Conservation (phyloP, 1,140 invertebrate genomes). For the Pogonognathellus flavescens region DNA sequence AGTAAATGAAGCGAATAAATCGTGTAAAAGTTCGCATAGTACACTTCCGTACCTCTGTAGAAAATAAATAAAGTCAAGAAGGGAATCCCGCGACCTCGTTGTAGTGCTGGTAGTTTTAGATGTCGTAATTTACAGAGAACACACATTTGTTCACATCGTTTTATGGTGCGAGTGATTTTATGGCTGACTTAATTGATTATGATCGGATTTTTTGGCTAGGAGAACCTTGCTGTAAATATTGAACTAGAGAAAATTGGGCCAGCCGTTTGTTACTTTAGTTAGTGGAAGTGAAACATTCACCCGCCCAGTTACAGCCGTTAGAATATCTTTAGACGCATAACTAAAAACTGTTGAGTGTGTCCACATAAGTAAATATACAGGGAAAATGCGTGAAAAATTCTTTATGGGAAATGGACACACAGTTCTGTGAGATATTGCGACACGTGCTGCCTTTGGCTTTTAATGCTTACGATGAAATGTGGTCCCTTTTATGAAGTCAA, state of each 20-base stretch:
- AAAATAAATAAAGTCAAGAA: constrained; percentile 27
- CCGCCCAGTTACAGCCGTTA: constrained; percentile 28
- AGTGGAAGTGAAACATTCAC: constrained; percentile 13
- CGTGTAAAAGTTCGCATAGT: too few relatives aligned
- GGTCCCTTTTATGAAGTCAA: neutral
- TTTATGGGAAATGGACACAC: neutral
- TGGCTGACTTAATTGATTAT: constrained; percentile 44
- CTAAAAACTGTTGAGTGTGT: neutral
- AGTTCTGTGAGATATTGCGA: neutral
- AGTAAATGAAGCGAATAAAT: too few relatives aligned
- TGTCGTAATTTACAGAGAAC: constrained; percentile 29
- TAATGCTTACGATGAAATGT: neutral
- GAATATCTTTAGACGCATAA: neutral
- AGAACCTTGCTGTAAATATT: constrained; percentile 40
- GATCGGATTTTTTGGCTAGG: constrained; percentile 43
- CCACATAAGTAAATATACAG: neutral
- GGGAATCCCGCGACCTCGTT: neutral
- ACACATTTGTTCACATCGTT: constrained; percentile 32
- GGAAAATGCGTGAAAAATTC: neutral
- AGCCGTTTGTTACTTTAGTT: constrained; percentile 26
- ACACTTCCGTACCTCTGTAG: neutral
- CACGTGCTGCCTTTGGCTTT: constrained; percentile 5
- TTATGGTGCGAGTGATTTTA: constrained; percentile 50
- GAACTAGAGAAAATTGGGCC: constrained; percentile 9
- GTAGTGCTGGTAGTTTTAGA: constrained; percentile 24